These are phyloP conservation scores for Trogon surrucura DNA, from an alignment of 2,113 vertebrate genomes.

Conservation along the genomic window DNA sequence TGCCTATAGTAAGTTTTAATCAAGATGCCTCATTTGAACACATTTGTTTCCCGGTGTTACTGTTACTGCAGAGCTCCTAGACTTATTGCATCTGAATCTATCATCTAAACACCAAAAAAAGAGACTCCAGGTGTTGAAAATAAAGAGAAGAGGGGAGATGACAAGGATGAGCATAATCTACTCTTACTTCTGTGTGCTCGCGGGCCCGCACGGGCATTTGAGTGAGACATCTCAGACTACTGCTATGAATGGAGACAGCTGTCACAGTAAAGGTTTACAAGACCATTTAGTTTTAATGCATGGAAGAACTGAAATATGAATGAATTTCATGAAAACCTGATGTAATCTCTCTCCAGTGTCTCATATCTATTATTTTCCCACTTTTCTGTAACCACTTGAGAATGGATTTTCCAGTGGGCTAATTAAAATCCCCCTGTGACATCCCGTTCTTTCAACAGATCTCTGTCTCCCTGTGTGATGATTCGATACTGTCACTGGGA, in stretches of 20 bases:
- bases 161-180: not conserved
- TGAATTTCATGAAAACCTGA: not conserved
- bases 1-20: not conserved
- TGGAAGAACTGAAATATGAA: slow-evolving; percentile 11
- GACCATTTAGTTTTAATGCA: not conserved
- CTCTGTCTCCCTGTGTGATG: not conserved
- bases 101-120: not conserved
- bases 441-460: not conserved
- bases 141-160: not conserved
- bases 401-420: slow-evolving; percentile 26
- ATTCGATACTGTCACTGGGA: not conserved
- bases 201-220: not conserved
- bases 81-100: not conserved
- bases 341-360: not conserved
- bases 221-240: not conserved
- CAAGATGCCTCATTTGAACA: not conserved
- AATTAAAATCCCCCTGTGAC: slow-evolving; percentile 25
- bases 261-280: not conserved
- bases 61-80: not conserved
- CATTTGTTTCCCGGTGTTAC: not conserved
- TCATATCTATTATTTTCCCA: slow-evolving; percentile 4
- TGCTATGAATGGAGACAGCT: slow-evolving; percentile 12
- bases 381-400: not conserved
- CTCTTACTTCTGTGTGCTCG: not conserved
- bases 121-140: not conserved